Percentiles rank a stretch among this genome's conserved stretches.
Conservation (phyloP, 2,113 vertebrate species). For the Choloepus hoffmanni region DNA sequence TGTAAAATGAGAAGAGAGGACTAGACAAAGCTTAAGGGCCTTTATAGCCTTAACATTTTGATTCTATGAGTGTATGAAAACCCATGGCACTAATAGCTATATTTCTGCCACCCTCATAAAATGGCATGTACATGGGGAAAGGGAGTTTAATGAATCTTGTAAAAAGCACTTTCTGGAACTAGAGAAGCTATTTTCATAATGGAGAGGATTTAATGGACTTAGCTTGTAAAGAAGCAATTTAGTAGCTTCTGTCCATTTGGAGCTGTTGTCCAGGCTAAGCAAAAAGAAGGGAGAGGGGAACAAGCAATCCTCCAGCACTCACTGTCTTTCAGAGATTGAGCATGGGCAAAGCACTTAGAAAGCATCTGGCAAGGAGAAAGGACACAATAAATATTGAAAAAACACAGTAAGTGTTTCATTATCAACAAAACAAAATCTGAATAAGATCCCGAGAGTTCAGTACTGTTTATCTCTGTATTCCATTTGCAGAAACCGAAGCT, state of each 20-base stretch:
- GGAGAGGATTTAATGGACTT: slow-evolving; percentile 70
- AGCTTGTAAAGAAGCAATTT: slow-evolving; percentile 69
- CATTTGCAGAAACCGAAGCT: neutral
- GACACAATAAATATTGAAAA: neutral
- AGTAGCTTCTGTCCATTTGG: slow-evolving; percentile 65
- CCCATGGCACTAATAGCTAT: slow-evolving; percentile 8
- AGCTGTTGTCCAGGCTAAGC: neutral
- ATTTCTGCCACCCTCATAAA: slow-evolving; percentile 70
- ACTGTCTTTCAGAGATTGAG: neutral
- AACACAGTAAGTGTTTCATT: neutral
- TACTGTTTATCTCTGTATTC: neutral
- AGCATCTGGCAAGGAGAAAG: neutral
- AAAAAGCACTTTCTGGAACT: slow-evolving; percentile 74
- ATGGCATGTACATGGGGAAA: slow-evolving; percentile 41
- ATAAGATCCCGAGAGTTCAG: neutral
- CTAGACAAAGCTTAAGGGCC: neutral
- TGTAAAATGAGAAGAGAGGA: slow-evolving; percentile 25
- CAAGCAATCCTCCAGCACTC: neutral
- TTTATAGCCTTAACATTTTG: neutral
- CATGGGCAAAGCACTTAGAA: neutral
- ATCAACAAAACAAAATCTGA: neutral
- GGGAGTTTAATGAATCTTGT: slow-evolving; percentile 73
- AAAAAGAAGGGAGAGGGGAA: neutral
- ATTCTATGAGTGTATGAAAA: slow-evolving; percentile 59
- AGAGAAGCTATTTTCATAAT: slow-evolving; percentile 76